Conservation (phyloP, 2,797 vertebrate species). For the Tokudaia muenninki region DNA sequence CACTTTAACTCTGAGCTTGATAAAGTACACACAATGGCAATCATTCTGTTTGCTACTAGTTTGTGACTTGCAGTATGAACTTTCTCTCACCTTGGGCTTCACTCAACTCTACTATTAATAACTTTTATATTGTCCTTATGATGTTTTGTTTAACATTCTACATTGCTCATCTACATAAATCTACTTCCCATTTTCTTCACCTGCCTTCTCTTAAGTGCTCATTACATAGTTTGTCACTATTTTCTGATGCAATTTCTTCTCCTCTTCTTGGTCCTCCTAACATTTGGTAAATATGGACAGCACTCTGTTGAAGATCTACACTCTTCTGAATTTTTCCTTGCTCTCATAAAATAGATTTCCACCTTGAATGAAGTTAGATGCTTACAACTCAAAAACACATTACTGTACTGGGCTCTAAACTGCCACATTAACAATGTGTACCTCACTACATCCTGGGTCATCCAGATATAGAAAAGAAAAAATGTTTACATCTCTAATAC, state of each 20-base stretch:
- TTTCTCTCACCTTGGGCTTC: not conserved
- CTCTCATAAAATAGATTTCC: conserved; percentile 25
- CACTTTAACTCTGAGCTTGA: conserved; percentile 35
- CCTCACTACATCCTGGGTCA: not conserved
- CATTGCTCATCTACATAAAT: conserved; percentile 9
- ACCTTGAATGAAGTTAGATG: not conserved
- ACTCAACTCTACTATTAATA: conserved; percentile 23
- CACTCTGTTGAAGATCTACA: not conserved
- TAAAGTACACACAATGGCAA: not conserved
- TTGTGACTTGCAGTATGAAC: not conserved
- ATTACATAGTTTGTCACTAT: not conserved
- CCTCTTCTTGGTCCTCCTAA: not conserved
- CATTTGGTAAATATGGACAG: not conserved
- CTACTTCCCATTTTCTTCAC: not conserved
- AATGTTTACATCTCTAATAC: not conserved
- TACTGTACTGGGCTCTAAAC: not conserved
- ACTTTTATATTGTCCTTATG: not conserved
- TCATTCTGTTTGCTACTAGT: not conserved
- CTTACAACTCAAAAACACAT: not conserved
- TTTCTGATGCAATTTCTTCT: conserved; percentile 26
- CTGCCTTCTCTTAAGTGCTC: not conserved
- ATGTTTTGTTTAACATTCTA: not conserved
- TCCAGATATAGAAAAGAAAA: not conserved
- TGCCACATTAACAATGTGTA: not conserved
- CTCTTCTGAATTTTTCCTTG: not conserved